A percentile compares a stretch with the other conserved stretches of the same genome.
Evolutionary conservation across 1,140 invertebrate genomes (phyloP).

Genomic region (Zaprionus tsacasi): DNA sequence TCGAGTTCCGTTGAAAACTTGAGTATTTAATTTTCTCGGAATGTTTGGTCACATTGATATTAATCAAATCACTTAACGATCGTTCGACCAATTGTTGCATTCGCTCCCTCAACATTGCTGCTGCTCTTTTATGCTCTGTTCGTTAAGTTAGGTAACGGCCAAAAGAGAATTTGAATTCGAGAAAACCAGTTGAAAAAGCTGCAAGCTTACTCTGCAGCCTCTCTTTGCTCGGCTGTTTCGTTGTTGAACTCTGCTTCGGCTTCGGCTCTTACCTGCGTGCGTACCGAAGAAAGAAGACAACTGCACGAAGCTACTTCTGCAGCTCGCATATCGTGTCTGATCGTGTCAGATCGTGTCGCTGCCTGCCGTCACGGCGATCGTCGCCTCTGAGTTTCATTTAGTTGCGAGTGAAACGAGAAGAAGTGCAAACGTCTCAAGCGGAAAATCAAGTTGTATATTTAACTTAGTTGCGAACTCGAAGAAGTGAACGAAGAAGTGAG

Average conservation of each 20-base stretch:
- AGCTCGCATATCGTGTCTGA: slow-evolving; percentile 14
- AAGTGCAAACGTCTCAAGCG: slow-evolving; percentile 73
- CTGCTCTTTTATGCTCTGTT: slow-evolving; percentile 1
- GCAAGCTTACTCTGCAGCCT: not conserved
- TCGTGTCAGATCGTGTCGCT: slow-evolving; percentile 30
- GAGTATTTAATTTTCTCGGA: not conserved
- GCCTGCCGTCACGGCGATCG: slow-evolving; percentile 23
- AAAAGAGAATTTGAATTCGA: slow-evolving; percentile 8
- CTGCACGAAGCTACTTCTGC: slow-evolving; percentile 34
- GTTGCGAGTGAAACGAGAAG: slow-evolving; percentile 69
- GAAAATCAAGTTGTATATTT: slow-evolving; percentile 68
- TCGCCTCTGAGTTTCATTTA: slow-evolving; percentile 52
- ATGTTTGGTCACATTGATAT: slow-evolving; percentile 14
- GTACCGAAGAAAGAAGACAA: slow-evolving; percentile 9
- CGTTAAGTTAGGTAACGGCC: not conserved
- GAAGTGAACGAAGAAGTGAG: slow-evolving; percentile 43
- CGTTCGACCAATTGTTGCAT: slow-evolving; percentile 1
- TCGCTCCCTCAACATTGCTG: not conserved
- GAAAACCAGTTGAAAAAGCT: slow-evolving; percentile 42
- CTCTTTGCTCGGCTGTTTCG: slow-evolving; percentile 29
- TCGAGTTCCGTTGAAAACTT: not conserved
- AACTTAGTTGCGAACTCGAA: slow-evolving; percentile 49
- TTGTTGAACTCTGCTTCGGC: slow-evolving; percentile 16
- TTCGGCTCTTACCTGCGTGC: slow-evolving; percentile 31
- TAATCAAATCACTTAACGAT: slow-evolving; percentile 32